Conservation (phyloP, 2,888 invertebrate species). For the Apamea crenata region DNA sequence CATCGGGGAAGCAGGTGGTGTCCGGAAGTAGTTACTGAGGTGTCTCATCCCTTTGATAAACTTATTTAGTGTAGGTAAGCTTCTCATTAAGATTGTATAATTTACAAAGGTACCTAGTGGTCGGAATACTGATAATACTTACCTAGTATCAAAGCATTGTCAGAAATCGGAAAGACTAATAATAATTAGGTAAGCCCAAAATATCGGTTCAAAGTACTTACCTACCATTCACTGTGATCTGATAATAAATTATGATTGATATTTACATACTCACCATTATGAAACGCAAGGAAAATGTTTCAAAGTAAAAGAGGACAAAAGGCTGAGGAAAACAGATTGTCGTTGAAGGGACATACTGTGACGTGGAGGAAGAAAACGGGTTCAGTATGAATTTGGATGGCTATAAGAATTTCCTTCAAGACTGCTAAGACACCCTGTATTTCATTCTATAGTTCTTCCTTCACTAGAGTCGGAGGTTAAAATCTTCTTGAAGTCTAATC, state of each 20-base stretch:
- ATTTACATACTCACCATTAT: neutral
- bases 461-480: no score
- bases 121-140: neutral
- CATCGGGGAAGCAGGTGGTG: constrained; percentile 5
- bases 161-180: neutral
- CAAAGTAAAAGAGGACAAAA: neutral
- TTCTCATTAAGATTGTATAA: neutral
- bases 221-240: neutral
- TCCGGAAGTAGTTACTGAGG: constrained; percentile 35
- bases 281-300: neutral
- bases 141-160: neutral
- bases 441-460: neutral
- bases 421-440: neutral
- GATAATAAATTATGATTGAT: neutral
- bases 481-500: neutral
- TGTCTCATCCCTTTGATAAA: constrained; percentile 25
- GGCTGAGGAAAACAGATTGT: neutral
- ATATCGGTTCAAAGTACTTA: neutral
- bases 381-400: neutral
- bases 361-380: neutral
- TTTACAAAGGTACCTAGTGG: neutral
- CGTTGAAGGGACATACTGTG: neutral
- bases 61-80: neutral
- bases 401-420: neutral
- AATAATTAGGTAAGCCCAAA: neutral